Conservation (phyloP, 2,797 vertebrate species). For the Sebastes hopkinsi region DNA sequence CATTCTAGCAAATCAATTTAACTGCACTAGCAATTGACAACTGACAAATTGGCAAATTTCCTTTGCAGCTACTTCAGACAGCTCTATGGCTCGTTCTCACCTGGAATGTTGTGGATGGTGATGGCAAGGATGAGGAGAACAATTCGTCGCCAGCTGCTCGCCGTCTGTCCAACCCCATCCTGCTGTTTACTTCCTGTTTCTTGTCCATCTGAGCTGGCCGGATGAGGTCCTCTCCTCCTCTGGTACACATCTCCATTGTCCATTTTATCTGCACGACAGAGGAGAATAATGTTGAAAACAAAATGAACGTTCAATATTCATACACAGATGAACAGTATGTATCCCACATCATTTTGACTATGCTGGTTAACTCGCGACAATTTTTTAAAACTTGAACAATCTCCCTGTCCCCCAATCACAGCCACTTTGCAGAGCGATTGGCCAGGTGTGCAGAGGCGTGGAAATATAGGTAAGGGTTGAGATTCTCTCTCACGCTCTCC, state of each 20-base stretch:
- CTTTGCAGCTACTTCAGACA: not conserved
- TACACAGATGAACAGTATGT: not conserved
- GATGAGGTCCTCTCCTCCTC: constrained; percentile 76
- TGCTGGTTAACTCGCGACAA: not conserved
- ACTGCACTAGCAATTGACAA: not conserved
- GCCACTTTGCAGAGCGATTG: not conserved
- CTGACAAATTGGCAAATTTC: not conserved
- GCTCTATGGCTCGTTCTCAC: constrained; percentile 69
- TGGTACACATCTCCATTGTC: constrained; percentile 93
- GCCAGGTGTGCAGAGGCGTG: not conserved
- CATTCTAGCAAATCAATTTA: not conserved
- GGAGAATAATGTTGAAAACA: not conserved
- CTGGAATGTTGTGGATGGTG: constrained; percentile 97
- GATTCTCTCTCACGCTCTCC: not conserved
- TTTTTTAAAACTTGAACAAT: no score
- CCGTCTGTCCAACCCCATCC: constrained; percentile 45
- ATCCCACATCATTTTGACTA: no score
- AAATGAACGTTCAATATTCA: not conserved
- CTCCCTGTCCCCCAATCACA: not conserved
- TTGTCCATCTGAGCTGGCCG: constrained; percentile 35
- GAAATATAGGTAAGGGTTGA: no score
- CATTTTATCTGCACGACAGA: constrained; percentile 82
- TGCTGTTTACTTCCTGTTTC: constrained; percentile 34
- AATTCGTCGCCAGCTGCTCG: constrained; percentile 90
- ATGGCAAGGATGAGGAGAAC: constrained; percentile 93